A percentile compares a stretch with the other conserved stretches of the same genome.
phyloP scores from a whole-genome alignment of 1,140 invertebrate genomes.

The Calosoma granatense region DNA sequence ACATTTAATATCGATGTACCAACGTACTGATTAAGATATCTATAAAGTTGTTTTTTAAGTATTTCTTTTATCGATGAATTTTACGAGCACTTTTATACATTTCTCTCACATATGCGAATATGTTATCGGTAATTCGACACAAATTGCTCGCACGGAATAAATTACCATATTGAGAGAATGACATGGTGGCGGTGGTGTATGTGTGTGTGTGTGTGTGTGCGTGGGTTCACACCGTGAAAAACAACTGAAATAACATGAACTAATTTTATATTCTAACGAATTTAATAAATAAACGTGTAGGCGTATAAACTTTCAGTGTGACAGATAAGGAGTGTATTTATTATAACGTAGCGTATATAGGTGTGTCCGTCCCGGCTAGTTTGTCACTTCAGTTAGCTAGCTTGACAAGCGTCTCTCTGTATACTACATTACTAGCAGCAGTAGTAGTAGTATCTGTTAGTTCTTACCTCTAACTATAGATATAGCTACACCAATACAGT shows the following conservation, averaged over 20 bases:
- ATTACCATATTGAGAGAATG: no score
- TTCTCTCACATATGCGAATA: no score
- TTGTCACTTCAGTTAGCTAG: not conserved
- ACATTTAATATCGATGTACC: no score
- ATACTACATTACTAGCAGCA: not conserved
- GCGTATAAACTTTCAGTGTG: not conserved
- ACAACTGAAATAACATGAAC: not conserved
- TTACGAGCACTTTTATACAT: no score
- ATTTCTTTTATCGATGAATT: no score
- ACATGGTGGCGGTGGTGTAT: no score
- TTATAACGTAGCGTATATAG: not conserved
- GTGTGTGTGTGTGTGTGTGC: not conserved
- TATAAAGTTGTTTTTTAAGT: no score
- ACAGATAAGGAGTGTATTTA: not conserved
- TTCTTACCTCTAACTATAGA: no score
- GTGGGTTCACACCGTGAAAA: not conserved
- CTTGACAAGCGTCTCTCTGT: not conserved
- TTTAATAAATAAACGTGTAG: not conserved
- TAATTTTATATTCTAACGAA: not conserved
- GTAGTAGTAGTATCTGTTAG: not conserved
- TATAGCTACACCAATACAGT: no score
- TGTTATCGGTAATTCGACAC: not conserved
- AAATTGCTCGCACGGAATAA: not conserved
- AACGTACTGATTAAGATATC: no score
- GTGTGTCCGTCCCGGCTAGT: not conserved